phyloP scores from a whole-genome alignment of 2,113 vertebrate species.

The Symphodus melops region DNA sequence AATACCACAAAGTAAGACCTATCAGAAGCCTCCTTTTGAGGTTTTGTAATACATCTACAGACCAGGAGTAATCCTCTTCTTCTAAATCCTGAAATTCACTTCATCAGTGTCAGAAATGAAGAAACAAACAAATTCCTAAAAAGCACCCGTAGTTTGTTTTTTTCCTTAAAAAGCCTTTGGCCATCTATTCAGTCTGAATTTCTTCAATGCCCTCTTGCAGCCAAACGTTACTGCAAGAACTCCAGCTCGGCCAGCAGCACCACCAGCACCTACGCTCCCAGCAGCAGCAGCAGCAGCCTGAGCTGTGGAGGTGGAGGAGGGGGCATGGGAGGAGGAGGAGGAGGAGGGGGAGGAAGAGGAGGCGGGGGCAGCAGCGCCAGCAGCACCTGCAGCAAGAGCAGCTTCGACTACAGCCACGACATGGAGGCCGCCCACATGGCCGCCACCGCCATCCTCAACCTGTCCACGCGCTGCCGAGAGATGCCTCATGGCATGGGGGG shows the following conservation, averaged over 20 bases:
- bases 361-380: constrained; percentile 98
- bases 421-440: constrained; percentile 99
- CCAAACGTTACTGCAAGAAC: constrained; percentile 98
- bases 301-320: constrained; percentile 89
- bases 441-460: constrained; percentile 98
- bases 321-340: constrained; percentile 54
- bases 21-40: too few species aligned
- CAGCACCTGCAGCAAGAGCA: constrained; percentile 99
- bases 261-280: constrained; percentile 96
- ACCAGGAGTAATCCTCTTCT: not conserved
- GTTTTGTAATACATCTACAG: not conserved
- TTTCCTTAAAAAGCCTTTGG: not conserved
- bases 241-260: constrained; percentile 97
- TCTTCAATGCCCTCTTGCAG: constrained; percentile 75
- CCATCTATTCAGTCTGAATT: not conserved
- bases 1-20: not conserved
- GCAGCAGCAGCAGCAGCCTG: constrained; percentile 94
- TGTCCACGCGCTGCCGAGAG: constrained; percentile 98
- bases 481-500: constrained; percentile 95
- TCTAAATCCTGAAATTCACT: not conserved
- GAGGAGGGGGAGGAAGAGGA: constrained; percentile 67
- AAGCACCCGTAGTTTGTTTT: not conserved
- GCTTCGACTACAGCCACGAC: constrained; percentile 99
- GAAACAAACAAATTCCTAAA: not conserved
- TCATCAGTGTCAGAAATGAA: not conserved